Base-by-base conservation (phyloP, 2,113 vertebrate genomes). In the Mystacornis crossleyi region DNA sequence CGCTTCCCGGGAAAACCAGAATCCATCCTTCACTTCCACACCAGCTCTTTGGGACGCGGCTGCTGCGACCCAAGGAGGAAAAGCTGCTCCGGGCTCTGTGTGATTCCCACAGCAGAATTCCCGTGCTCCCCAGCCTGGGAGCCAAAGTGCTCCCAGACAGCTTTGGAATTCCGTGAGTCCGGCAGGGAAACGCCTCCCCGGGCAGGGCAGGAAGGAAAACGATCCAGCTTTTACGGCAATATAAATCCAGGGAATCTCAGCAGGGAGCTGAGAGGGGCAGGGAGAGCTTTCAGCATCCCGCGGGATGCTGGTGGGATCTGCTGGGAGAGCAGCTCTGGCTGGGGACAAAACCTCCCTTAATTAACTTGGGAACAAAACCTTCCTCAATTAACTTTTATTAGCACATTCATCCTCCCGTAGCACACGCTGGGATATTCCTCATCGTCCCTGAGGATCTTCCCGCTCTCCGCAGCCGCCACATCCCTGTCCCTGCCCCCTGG, bases 371-470 rank as follows among this genome's bases (percentile, higher is more conserved):
- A 54, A 29, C 19, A 11, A n/a, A 61, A 36, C 61, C 25, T 48
- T 3, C 55, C 61, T 14, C 16, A 10, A 48, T 4, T 5, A 2
- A 14, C 20, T 19, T 20, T 2, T 3, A 9, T 29, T 1, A 5
- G 6, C 4, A 0, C 7, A 3, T 4, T 23, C 19, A 4, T 4
- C 20, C 11, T 3, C 23, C 58, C n/a, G 9, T 14, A 15, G 40
- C 9, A 3, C 1, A 6, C 0, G 0, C 19, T 3, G 2, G 0
- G 57, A 26, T 7, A 33, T n/a, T 47, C 50, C 60, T 12, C 0
- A 9, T 3, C 50, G 23, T 14, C 36, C 34, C 10, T 1, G 18
- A 23, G n/a, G 31, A 53, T 2, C 43, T 12, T 15, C 19, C 2
- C 1, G 3, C 61, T 26, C 51, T 38, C 26, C 3, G 0, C n/a